These are phyloP conservation scores for Acinonyx jubatus DNA, from an alignment of 2,113 vertebrate genomes.

Conservation along the genomic window DNA sequence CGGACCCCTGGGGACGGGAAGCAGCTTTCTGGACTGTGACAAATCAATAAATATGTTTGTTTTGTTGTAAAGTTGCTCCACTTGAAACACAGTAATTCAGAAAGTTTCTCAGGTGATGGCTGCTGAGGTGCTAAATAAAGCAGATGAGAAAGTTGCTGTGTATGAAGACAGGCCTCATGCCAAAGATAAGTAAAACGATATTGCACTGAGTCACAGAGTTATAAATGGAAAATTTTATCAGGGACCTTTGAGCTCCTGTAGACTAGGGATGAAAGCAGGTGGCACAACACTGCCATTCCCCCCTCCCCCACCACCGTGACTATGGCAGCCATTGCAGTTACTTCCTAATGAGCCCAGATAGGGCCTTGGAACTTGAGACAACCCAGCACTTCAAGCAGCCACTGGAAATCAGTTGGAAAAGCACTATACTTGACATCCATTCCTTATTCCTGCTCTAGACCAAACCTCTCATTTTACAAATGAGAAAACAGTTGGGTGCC, in stretches of 20 bases:
- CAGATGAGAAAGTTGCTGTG: not conserved
- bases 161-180: not conserved
- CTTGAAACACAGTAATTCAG: constrained; percentile 12
- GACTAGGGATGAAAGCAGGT: not conserved
- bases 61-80: constrained; percentile 9
- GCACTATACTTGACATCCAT: not conserved
- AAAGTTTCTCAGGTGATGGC: not conserved
- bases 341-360: not conserved
- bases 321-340: not conserved
- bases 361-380: not conserved
- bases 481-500: not conserved
- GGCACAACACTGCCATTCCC: not conserved
- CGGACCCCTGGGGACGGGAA: not conserved
- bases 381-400: not conserved
- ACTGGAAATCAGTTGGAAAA: not conserved
- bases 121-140: not conserved
- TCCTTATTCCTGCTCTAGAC: not conserved
- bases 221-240: not conserved
- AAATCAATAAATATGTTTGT: not conserved
- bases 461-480: not conserved
- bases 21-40: not conserved
- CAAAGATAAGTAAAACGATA: not conserved
- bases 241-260: not conserved
- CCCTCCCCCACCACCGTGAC: rapidly evolving
- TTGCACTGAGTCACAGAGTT: not conserved